These are phyloP conservation scores for Sphaeramia orbicularis DNA, from an alignment of 2,797 vertebrate genomes.

Conservation along the genomic window DNA sequence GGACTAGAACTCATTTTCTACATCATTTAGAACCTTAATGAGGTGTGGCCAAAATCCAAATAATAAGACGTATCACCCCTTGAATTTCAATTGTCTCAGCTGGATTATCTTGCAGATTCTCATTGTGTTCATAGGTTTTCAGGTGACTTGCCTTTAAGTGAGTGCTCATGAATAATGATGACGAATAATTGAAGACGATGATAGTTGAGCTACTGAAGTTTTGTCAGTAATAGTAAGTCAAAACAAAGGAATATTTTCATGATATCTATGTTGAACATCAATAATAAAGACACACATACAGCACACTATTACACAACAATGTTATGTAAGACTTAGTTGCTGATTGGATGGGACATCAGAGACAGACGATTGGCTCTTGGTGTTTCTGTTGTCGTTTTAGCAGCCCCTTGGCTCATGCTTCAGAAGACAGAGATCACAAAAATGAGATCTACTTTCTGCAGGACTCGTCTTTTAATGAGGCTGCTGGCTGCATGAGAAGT, in stretches of 20 bases:
- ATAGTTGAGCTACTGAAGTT: slow-evolving; percentile 21
- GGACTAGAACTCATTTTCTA: slow-evolving; percentile 9
- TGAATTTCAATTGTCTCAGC: background rate
- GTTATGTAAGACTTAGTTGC: slow-evolving; percentile 4
- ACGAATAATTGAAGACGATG: slow-evolving; percentile 25
- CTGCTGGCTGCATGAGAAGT: slow-evolving; percentile 25
- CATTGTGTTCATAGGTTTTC: slow-evolving; percentile 16
- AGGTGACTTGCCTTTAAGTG: slow-evolving; percentile 4
- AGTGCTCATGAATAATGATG: slow-evolving; percentile 9
- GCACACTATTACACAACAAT: background rate
- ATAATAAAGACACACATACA: slow-evolving; percentile 11
- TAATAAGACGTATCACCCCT: background rate
- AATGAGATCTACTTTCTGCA: slow-evolving; percentile 13
- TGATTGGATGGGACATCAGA: slow-evolving; percentile 13
- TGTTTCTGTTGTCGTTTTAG: slow-evolving; percentile 14
- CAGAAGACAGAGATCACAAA: slow-evolving; percentile 37
- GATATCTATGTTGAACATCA: slow-evolving; percentile 23
- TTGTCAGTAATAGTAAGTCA: slow-evolving; percentile 4
- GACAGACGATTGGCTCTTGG: slow-evolving; percentile 9
- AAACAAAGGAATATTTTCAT: slow-evolving; percentile 10
- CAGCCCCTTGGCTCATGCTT: slow-evolving; percentile 21
- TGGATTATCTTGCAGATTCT: background rate
- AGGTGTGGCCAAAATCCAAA: background rate
- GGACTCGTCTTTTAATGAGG: slow-evolving; percentile 38
- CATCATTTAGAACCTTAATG: slow-evolving; percentile 10